These are phyloP conservation scores for Chirona hameri DNA, from an alignment of 2,888 invertebrate species.

Conservation along the genomic window DNA sequence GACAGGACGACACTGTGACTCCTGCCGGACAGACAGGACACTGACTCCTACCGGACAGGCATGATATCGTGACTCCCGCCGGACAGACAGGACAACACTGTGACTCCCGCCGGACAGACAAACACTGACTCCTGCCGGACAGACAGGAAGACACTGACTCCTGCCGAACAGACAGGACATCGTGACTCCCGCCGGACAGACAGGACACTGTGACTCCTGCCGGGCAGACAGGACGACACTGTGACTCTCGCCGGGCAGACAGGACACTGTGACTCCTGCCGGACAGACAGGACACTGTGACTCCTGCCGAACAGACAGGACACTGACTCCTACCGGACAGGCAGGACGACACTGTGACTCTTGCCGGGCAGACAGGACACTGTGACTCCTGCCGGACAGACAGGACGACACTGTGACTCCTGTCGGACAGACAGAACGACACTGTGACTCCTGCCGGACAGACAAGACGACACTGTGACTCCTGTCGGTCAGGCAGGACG, in stretches of 20 bases:
- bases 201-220: conserved; percentile 1
- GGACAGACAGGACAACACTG: background rate
- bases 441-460: background rate
- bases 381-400: background rate
- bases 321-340: too few relatives aligned
- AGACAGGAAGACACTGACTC: background rate
- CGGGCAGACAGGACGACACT: background rate
- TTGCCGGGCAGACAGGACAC: background rate
- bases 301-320: background rate
- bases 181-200: background rate
- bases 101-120: background rate
- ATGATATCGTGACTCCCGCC: background rate
- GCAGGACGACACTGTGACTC: background rate
- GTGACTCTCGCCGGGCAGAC: background rate
- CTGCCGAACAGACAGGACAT: background rate
- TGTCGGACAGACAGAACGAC: background rate
- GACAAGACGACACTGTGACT: background rate
- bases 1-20: background rate
- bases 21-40: background rate
- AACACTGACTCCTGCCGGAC: background rate
- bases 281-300: background rate
- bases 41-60: too few relatives aligned
- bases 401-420: conserved; percentile 2
- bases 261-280: background rate
- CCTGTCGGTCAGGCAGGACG: background rate